These are phyloP conservation scores for Orchestia grillus DNA, from an alignment of 1,140 invertebrate species.

Conservation along the genomic window DNA sequence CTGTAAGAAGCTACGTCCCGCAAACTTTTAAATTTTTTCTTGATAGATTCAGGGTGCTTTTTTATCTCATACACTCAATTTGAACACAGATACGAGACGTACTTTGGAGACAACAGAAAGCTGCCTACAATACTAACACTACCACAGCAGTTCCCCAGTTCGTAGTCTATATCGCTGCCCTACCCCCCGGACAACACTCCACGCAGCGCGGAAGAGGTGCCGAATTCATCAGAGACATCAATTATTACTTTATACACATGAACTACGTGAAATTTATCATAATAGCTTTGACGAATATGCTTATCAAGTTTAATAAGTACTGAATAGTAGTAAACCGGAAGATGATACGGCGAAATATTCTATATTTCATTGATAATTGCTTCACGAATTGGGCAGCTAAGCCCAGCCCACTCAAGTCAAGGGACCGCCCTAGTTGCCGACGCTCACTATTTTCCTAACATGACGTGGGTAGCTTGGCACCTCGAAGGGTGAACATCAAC, in stretches of 20 bases:
- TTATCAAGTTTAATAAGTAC: not conserved
- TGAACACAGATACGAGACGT: not conserved
- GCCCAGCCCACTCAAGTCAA: not conserved
- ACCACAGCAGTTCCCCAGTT: constrained; percentile 42
- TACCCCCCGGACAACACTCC: constrained; percentile 18
- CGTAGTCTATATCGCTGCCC: constrained; percentile 25
- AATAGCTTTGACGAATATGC: not conserved
- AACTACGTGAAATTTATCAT: not conserved
- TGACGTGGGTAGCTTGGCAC: constrained; percentile 56
- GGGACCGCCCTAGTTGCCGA: constrained; percentile 31
- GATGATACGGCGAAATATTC: not conserved
- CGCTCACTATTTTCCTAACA: constrained; percentile 50
- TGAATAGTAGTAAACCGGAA: not conserved
- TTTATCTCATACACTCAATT: not conserved
- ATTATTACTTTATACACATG: not conserved
- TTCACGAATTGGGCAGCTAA: not conserved
- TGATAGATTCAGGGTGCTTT: not conserved
- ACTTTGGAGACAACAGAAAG: constrained; percentile 43
- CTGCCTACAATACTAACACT: constrained; percentile 55
- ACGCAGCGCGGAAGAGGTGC: not conserved
- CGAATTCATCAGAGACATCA: constrained; percentile 17
- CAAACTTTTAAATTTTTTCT: not conserved
- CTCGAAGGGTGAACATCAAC: constrained; percentile 52
- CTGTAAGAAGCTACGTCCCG: constrained; percentile 1
- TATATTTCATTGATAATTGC: constrained; percentile 35